Base-by-base conservation (phyloP, 1,140 invertebrate genomes). In the Caerostris darwini region DNA sequence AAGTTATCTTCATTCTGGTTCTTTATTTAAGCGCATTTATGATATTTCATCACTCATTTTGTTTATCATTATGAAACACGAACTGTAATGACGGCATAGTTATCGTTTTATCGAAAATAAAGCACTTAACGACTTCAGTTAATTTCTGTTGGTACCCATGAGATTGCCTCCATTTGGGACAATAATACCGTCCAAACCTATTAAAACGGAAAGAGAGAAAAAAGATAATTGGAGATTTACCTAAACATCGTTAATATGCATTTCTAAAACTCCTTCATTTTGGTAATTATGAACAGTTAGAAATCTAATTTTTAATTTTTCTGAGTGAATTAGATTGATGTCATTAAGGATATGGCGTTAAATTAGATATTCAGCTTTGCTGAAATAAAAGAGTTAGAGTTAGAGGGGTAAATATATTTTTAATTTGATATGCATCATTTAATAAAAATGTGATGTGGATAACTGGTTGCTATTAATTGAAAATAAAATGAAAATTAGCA, bases 31-130 rank as follows among this genome's bases (percentile, higher is more conserved):
- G 34, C 34, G 0, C 34, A 34, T 1, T 34, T 34, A 34, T 34
- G n/a, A 67, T 67, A 14, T n/a, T 67, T 67, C 10, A 67, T n/a
- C 61, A 67, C n/a, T 17, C 7, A 17, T 5, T 67, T 67, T 67
- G n/a, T 67, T 81, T 81, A 81, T 8, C 71, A 12, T 50, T 81
- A 12, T 77, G 14, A 83, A 83, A 83, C 81, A 7, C 82, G 54
- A 58, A 7, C 57, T 3, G 3, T 87, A 50, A 87, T 53, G 58
- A 64, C 85, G 14, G 8, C 17, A 58, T 87, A 64, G 61, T 87
- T 64, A 87, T 87, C 85, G 7, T 87, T 87, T 61, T 87, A 59
- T 87, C 85, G 59, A 87, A 87, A 61, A 64, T 50, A 64, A 61
- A 61, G 53, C 85, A 56, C 85, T 64, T 61, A 87, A 61, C 85